Percentiles rank a stretch among this genome's conserved stretches.
Evolutionary conservation across 2,113 vertebrate species (phyloP).

Genomic region (Opisthocomus hoazin): DNA sequence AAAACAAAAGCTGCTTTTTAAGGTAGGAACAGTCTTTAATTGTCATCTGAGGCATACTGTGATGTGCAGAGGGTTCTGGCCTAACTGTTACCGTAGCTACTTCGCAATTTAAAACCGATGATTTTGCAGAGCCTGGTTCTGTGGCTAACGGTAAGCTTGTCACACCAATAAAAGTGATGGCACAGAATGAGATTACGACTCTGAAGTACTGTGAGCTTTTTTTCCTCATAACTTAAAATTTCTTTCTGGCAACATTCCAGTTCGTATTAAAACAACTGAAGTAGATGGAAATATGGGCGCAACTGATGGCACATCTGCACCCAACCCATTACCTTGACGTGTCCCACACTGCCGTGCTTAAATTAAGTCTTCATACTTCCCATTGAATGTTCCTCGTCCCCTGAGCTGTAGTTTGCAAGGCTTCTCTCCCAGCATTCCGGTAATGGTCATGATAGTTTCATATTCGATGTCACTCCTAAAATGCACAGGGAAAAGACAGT

Average conservation of each 20-base stretch:
- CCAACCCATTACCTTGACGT: neutral
- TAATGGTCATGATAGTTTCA: conserved; percentile 64
- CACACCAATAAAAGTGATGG: neutral
- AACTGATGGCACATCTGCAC: neutral
- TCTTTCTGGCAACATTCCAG: neutral
- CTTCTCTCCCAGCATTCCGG: conserved; percentile 78
- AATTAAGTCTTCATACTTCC: conserved; percentile 37
- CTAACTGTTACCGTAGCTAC: neutral
- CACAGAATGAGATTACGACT: neutral
- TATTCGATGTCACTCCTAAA: conserved; percentile 73
- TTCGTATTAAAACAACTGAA: neutral
- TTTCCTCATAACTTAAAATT: neutral
- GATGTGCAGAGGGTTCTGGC: neutral
- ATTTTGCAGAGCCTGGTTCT: neutral
- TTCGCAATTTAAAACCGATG: neutral
- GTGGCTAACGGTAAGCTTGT: neutral
- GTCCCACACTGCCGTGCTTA: neutral
- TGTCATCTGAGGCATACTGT: neutral
- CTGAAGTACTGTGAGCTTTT: neutral
- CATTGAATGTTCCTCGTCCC: conserved; percentile 76
- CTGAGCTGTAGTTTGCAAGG: conserved; percentile 69
- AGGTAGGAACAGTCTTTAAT: neutral
- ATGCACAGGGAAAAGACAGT: neutral
- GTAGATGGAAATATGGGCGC: neutral
- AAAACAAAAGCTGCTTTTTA: neutral